phyloP scores from a whole-genome alignment of 2,113 vertebrate genomes.

The Colossoma macropomum region DNA sequence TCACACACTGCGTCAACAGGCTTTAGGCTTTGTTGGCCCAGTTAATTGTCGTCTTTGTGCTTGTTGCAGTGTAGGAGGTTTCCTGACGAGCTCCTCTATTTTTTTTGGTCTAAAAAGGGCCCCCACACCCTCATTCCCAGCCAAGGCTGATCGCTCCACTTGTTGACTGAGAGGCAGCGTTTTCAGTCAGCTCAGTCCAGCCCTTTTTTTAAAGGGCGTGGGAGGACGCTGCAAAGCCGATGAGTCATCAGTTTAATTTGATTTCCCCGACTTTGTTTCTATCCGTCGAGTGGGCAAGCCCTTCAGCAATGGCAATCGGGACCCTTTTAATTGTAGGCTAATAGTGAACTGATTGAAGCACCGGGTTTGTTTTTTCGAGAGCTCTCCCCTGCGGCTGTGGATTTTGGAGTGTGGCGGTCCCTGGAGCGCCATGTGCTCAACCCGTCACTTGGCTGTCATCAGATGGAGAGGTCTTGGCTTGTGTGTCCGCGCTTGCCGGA shows the following conservation, averaged over 20 bases:
- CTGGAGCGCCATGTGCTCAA: constrained; percentile 23
- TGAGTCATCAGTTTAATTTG: constrained; percentile 75
- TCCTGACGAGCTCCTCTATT: constrained; percentile 15
- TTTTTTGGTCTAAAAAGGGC: background rate
- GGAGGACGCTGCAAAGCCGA: constrained; percentile 57
- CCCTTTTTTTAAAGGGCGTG: constrained; percentile 36
- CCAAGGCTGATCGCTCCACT: constrained; percentile 5
- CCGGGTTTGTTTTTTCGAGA: background rate
- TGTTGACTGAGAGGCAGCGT: background rate
- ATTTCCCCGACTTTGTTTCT: constrained; percentile 62
- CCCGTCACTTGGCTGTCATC: constrained; percentile 57
- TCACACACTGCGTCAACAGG: background rate
- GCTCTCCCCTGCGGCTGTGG: background rate
- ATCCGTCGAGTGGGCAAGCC: constrained; percentile 48
- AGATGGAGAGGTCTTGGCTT: constrained; percentile 69
- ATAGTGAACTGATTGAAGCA: background rate
- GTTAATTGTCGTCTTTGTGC: background rate
- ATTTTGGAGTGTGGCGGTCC: background rate
- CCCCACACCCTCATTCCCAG: background rate
- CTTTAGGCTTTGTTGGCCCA: background rate
- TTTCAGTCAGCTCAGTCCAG: background rate
- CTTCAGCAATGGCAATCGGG: constrained; percentile 17
- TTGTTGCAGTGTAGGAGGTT: constrained; percentile 1
- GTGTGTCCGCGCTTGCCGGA: constrained; percentile 44
- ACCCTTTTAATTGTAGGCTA: constrained; percentile 16